Base-by-base conservation (phyloP, 2,888 invertebrate genomes). In the Euproctis similis region DNA sequence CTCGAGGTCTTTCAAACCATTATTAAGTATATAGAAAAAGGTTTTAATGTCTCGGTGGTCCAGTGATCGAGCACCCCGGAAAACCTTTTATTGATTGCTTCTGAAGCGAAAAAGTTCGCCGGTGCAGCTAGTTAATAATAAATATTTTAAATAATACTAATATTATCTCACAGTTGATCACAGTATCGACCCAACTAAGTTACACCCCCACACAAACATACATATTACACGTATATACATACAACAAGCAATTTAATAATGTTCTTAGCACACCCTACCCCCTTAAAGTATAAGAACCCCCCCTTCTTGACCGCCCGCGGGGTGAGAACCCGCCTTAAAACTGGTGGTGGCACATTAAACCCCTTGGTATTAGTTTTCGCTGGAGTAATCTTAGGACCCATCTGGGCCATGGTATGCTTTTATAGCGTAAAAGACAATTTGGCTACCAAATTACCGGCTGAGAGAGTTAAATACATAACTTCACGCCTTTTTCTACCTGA, bases 331-430 rank as follows among this genome's bases (percentile, higher is more conserved):
- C 59, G 53, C 57, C 57, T 57, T 62, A 46, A 51, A 51, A 53
- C 46, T 53, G 43, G 46, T 46, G 48, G 57, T 58, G 54, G 35
- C 13, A 26, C 14, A 22, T 18, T 32, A 25, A 49, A 48, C 54
- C 62, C 60, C 53, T 39, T 43, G 52, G 50, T 61, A 61, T 59
- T 59, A 59, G 53, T 56, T 56, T 47, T 34, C 51, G 42, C 42
- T 53, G 57, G 51, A 59, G 49, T 60, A 53, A 52, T 53, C 54
- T 53, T 53, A 36, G 41, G 38, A 27, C 46, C 42, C 43, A 49
- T 51, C 47, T 49, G 49, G 13, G 34, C 36, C 26, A 30, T 37
- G 37, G 36, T 39, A 38, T 36, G 27, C 33, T 31, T 39, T 52
- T 40, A 46, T 39, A 28, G 36, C 21, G 22, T 26, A 44, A 43